Base-by-base conservation (phyloP, 2,113 vertebrate genomes). In the Forbesichthys agassizii region DNA sequence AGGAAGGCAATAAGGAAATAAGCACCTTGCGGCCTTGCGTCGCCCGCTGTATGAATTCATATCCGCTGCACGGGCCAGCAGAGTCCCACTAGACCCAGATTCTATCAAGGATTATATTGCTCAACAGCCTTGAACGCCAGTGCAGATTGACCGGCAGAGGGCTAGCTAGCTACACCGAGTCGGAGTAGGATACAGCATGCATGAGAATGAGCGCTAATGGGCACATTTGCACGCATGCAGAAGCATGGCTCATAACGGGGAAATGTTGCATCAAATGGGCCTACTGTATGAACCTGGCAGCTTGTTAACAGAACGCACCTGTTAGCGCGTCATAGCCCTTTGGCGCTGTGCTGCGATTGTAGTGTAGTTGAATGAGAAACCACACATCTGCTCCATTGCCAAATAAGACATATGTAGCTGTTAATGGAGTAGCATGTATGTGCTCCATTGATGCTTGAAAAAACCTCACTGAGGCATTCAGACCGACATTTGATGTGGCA, bases 161-260 rank as follows among this genome's bases (percentile, higher is more conserved):
- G 36, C 36, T 42, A 42, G 36, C 36, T 42, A 42, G 36, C 36
- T 42, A 8, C 7, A 42, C 5, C 36, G 6, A 42, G 36, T 86
- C 81, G 82, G 61, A 68, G 54, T 0, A 9, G 14, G 82, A 80
- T 64, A 74, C 62, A 71, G 61, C 36, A 18, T 47, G 56, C 46
- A 60, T 52, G 47, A 60, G 58, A 66, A 81, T 66, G 60, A 81
- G 74, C 68, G 57, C 70, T 69, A 48, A 77, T 71, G 9, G 75
- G 75, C 61, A 55, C 68, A 68, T 74, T 64, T 65, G 55, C 68
- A 69, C n/a, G 11, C 56, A 55, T 3, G 13, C 49, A 51, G 10
- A 51, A 48, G 68, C 68, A 42, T 5, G 0, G 36, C 36, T 42
- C 16, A 8, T 56, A 10, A 3, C 54, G 9, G 58, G 49, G 49